phyloP scores from a whole-genome alignment of 2,113 vertebrate genomes.

The Hydropotes inermis region DNA sequence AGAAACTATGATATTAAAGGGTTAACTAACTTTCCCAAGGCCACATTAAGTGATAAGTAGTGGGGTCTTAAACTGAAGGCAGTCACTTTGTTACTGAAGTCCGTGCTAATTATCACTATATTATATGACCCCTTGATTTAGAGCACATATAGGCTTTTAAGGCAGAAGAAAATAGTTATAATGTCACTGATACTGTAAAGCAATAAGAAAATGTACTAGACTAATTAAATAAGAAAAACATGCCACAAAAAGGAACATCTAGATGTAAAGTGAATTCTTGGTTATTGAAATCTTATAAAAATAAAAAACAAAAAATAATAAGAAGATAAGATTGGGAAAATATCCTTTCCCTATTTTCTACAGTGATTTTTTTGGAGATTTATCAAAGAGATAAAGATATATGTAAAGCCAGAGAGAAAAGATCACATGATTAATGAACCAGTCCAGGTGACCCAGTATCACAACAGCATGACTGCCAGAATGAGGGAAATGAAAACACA shows the following conservation, averaged over 20 bases:
- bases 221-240: neutral
- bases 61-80: neutral
- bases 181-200: neutral
- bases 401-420: neutral
- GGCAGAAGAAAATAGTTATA: neutral
- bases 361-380: neutral
- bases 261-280: neutral
- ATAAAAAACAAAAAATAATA: neutral
- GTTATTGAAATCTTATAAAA: neutral
- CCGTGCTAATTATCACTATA: neutral
- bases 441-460: neutral
- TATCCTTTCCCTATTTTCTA: neutral
- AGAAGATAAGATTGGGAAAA: neutral
- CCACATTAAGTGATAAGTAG: neutral
- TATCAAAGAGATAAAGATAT: neutral
- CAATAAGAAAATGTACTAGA: neutral
- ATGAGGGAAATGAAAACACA: neutral
- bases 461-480: neutral
- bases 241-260: neutral
- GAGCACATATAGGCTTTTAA: neutral
- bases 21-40: neutral
- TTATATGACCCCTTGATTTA: neutral
- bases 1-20: neutral
- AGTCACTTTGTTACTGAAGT: neutral
- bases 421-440: neutral